Evolutionary conservation across 2,888 invertebrate genomes (phyloP).

Genomic region (Drosophila peninsularis): DNA sequence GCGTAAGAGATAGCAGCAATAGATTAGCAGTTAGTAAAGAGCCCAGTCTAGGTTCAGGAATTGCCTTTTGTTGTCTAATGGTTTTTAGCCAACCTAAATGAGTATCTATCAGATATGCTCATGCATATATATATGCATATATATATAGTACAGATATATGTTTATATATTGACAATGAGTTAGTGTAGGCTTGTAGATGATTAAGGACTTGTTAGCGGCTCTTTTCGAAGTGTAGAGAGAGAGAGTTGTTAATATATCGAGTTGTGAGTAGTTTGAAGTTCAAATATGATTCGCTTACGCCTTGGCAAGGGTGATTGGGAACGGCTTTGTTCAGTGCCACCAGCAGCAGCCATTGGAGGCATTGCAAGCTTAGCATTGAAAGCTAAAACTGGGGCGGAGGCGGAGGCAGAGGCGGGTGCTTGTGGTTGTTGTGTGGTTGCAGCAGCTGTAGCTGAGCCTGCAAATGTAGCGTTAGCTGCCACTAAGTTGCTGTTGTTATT

Average conservation of each 20-base stretch:
- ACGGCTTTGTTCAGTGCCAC: constrained; percentile 81
- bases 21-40: constrained; percentile 32
- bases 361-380: constrained; percentile 73
- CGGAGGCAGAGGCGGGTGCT: constrained; percentile 50
- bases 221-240: constrained; percentile 12
- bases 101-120: constrained; percentile 18
- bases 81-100: constrained; percentile 15
- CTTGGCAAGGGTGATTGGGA: constrained; percentile 85
- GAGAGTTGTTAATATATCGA: constrained; percentile 18
- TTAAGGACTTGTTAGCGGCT: constrained; percentile 20
- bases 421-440: constrained; percentile 27
- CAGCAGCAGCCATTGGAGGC: constrained; percentile 58
- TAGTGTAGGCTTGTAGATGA: constrained; percentile 8
- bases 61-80: neutral
- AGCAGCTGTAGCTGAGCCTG: constrained; percentile 20
- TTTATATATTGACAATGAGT: constrained; percentile 2
- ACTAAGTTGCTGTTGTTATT: constrained; percentile 34
- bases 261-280: constrained; percentile 24
- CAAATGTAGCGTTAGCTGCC: constrained; percentile 25
- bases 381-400: constrained; percentile 56
- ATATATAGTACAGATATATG: neutral
- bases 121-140: constrained; percentile 9
- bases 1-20: constrained; percentile 16
- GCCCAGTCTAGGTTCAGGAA: constrained; percentile 14
- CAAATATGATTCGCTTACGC: constrained; percentile 78